Conservation (phyloP, 2,888 invertebrate genomes). For the Sabellastarte sp. region DNA sequence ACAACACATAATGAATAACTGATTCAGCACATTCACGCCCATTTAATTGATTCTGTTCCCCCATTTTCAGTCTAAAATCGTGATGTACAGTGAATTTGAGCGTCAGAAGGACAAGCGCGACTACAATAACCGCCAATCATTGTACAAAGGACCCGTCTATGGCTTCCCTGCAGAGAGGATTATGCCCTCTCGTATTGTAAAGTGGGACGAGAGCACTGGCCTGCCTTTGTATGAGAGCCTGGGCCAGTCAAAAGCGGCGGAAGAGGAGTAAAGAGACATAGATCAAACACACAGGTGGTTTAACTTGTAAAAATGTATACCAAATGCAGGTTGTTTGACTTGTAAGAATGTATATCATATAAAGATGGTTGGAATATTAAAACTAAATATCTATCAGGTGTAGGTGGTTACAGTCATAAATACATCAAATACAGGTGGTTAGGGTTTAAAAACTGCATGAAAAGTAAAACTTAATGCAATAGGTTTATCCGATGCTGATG, state of each 20-base stretch:
- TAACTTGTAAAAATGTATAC: too few relatives aligned
- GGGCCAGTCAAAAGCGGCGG: not conserved
- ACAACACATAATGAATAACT: too few relatives aligned
- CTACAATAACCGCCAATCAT: constrained; percentile 45
- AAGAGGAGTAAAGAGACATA: not conserved
- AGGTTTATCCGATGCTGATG: too few relatives aligned
- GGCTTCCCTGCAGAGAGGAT: constrained; percentile 13
- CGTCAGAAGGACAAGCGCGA: constrained; percentile 52
- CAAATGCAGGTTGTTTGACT: too few relatives aligned
- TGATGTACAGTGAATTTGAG: constrained; percentile 57
- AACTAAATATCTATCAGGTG: too few relatives aligned
- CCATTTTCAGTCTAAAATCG: constrained; percentile 38
- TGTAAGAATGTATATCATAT: too few relatives aligned
- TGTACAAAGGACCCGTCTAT: constrained; percentile 34
- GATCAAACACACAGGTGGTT: not conserved
- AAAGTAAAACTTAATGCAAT: too few relatives aligned
- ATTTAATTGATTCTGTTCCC: not conserved
- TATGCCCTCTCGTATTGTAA: constrained; percentile 10
- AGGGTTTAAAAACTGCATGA: too few relatives aligned
- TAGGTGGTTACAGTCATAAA: too few relatives aligned
- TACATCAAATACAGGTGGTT: too few relatives aligned
- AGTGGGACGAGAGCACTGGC: constrained; percentile 16
- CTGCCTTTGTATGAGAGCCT: constrained; percentile 17
- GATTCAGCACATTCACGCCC: too few relatives aligned
- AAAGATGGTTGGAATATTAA: too few relatives aligned